Base-by-base conservation (phyloP, 2,797 vertebrate genomes). In the Falco peregrinus region DNA sequence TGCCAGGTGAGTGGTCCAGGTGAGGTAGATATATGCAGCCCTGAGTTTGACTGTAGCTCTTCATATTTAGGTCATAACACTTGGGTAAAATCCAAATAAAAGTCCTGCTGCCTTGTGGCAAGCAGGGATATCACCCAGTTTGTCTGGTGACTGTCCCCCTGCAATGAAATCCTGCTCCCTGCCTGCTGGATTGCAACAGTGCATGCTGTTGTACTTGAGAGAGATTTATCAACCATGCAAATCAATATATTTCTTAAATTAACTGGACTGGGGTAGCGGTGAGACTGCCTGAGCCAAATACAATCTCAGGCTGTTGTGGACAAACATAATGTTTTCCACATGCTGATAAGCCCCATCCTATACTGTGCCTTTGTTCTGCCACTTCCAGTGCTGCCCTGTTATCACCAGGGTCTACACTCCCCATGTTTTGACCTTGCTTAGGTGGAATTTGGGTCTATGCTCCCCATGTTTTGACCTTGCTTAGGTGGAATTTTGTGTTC, bases 331-430 rank as follows among this genome's bases (percentile, higher is more conserved):
- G 8, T 7, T 47, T 61, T 29, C 67, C 31, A 4, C 18, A 15
- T 63, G 45, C 61, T 24, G 61, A 16, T 37, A 16, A 37, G 25
- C 37, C 33, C 50, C 1, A 0, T 65, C 35, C 28, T 5, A 18
- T 3, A 6, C 31, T 0, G 0, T 7, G 7, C 8, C 88, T 48
- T 26, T 65, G 45, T 43, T 59, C 35, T 60, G 45, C 31, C 1
- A 0, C 41, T 25, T 29, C 41, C 24, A 5, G 1, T 0, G 0
- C 61, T 54, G 68, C 35, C 19, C 26, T 2, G 0, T 12, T 7
- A 5, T 33, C 50, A 29, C 31, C 16, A 8, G 37, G 33, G 26
- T 12, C 39, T 61, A 61, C n/a, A 0, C 11, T 35, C 60, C 17
- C 29, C 0, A 0, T 16, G 29, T 22, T 53, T 33, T 22, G 37